Percentiles rank a stretch among this genome's conserved stretches.
phyloP scores from a whole-genome alignment of 1,140 invertebrate species.

The Dufourea novaeangliae region DNA sequence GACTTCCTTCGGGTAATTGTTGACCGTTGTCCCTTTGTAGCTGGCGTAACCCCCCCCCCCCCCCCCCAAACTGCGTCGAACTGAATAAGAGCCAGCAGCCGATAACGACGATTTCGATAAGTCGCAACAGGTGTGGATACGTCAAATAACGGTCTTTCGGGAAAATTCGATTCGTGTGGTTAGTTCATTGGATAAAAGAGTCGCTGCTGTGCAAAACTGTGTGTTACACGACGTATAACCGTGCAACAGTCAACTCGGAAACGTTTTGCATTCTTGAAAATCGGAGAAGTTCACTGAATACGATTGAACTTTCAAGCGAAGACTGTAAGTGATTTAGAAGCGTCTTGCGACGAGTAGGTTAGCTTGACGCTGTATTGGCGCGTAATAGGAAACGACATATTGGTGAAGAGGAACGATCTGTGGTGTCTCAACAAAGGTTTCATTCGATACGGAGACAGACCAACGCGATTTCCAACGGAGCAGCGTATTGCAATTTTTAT shows the following conservation, averaged over 20 bases:
- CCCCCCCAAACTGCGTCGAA: not conserved
- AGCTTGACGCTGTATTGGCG: too few relatives aligned
- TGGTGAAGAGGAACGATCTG: not conserved
- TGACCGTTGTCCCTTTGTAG: constrained; percentile 6
- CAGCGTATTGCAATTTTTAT: constrained; percentile 19
- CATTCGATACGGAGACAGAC: not conserved
- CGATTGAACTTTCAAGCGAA: constrained; percentile 13
- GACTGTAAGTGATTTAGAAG: not conserved
- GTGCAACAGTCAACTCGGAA: not conserved
- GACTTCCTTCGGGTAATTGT: constrained; percentile 49
- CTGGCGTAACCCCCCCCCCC: not conserved
- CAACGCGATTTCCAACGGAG: not conserved
- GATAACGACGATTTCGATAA: not conserved
- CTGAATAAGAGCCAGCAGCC: not conserved
- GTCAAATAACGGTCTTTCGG: not conserved
- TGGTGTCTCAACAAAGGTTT: too few relatives aligned
- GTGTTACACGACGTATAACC: not conserved
- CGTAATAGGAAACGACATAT: too few relatives aligned
- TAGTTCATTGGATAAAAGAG: not conserved
- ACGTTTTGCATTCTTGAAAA: not conserved
- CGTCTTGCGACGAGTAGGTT: too few relatives aligned
- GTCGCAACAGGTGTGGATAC: not conserved
- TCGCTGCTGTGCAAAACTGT: not conserved
- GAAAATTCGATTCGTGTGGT: not conserved
- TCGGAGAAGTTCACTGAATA: not conserved